phyloP scores from a whole-genome alignment of 2,888 invertebrate genomes.

The Mactromeris polynyma region DNA sequence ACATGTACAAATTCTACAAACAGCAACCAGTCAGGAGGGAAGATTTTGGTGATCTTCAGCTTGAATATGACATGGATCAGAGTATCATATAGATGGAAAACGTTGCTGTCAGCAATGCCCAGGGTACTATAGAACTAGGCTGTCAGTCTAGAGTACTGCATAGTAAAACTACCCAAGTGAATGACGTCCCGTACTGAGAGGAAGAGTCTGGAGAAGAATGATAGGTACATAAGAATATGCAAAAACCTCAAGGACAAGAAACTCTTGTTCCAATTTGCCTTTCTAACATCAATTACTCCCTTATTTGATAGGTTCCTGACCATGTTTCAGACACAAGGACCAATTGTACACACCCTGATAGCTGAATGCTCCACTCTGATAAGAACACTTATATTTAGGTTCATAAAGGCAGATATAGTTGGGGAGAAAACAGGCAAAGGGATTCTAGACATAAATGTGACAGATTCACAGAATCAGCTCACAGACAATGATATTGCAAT shows the following conservation, averaged over 20 bases:
- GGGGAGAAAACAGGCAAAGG: no score
- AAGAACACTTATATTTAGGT: no score
- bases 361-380: no score
- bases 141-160: slow-evolving; percentile 44
- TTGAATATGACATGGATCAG: no score
- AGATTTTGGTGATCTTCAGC: slow-evolving; percentile 29
- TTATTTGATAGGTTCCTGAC: slow-evolving; percentile 52
- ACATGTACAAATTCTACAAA: slow-evolving; percentile 46
- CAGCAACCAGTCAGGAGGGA: slow-evolving; percentile 35
- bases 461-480: no score
- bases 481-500: no score
- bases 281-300: slow-evolving; percentile 33
- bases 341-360: slow-evolving; percentile 58
- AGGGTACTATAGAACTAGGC: slow-evolving; percentile 35
- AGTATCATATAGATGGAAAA: slow-evolving; percentile 52
- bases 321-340: slow-evolving; percentile 35
- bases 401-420: no score
- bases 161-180: slow-evolving; percentile 37
- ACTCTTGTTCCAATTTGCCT: slow-evolving; percentile 46
- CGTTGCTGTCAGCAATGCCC: slow-evolving; percentile 43
- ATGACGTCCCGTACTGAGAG: slow-evolving; percentile 27
- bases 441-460: no score
- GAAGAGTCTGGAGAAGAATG: slow-evolving; percentile 40
- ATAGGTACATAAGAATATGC: slow-evolving; percentile 35
- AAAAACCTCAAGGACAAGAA: slow-evolving; percentile 35